These are phyloP conservation scores for Melieria picta DNA, from an alignment of 2,888 invertebrate species.

Conservation along the genomic window DNA sequence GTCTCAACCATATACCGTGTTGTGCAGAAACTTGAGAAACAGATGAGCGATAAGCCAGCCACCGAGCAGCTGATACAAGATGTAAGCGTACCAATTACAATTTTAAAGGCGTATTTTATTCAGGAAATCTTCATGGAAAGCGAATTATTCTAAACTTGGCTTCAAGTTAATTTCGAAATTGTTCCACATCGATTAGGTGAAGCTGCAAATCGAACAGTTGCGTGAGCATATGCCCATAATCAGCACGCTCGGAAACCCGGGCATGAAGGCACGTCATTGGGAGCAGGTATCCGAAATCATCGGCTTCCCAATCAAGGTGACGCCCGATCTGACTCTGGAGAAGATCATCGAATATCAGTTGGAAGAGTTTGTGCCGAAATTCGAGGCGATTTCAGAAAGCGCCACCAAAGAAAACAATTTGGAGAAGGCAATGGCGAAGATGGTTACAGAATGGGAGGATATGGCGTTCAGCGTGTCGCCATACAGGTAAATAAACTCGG, in stretches of 20 bases:
- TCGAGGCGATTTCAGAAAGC: constrained; percentile 91
- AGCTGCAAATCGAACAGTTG: constrained; percentile 83
- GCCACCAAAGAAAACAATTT: constrained; percentile 96
- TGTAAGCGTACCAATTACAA: constrained; percentile 55
- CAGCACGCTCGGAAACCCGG: constrained; percentile 92
- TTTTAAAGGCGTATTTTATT: too few relatives aligned
- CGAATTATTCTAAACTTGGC: too few relatives aligned
- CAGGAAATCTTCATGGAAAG: too few relatives aligned
- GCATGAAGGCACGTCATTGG: constrained; percentile 93
- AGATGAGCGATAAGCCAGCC: constrained; percentile 80
- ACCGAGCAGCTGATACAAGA: constrained; percentile 77
- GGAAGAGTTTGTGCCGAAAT: constrained; percentile 87
- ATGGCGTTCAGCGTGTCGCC: constrained; percentile 77
- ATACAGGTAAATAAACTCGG: constrained; percentile 69
- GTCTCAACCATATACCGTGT: constrained; percentile 69
- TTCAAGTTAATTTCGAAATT: too few relatives aligned
- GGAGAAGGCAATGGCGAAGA: constrained; percentile 87
- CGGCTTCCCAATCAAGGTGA: constrained; percentile 89
- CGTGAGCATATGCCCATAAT: constrained; percentile 91
- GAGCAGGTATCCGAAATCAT: constrained; percentile 94
- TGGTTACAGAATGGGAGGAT: constrained; percentile 91
- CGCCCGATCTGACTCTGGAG: constrained; percentile 82
- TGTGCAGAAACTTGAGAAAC: constrained; percentile 88
- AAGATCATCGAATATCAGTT: constrained; percentile 91
- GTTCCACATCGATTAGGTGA: constrained; percentile 44